Base-by-base conservation (phyloP, 2,797 vertebrate genomes). In the Chaenodraco wilsoni region DNA sequence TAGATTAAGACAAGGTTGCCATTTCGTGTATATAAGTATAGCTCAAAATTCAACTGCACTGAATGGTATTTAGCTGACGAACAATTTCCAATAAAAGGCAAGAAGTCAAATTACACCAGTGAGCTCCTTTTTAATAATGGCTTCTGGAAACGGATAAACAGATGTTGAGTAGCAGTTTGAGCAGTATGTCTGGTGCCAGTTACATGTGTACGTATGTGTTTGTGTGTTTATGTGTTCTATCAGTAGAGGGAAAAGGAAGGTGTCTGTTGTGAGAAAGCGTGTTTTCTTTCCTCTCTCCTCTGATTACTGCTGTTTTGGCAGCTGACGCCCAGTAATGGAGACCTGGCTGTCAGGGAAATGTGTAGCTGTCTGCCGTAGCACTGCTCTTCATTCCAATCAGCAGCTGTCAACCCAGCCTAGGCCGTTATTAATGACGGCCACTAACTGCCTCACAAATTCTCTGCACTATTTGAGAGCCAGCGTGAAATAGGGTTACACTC, bases 341-440 rank as follows among this genome's bases (percentile, higher is more conserved):
- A 87, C 90, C 60, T 91, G 92, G 88, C 94, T 93, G 93, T 93
- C 94, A 94, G 93, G 86, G 88, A 94, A 93, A 93, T 95, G 93
- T 92, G 93, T 92, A 92, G 93, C 93, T 91, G 88, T 94, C 93
- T 93, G 91, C 93, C 87, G 85, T 85, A 78, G 89, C 84, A 76
- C 88, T 84, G 88, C 90, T 93, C 93, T 94, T 87, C 91, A 88
- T 93, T 92, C 91, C 94, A 92, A 93, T 94, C 91, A 90, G 93
- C 90, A 93, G 92, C 92, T 91, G 90, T 93, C 94, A 94, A 90
- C 88, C 82, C 57, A 85, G 78, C 89, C 89, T 72, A 84, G 88
- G 85, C 60, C 70, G 72, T 95, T 95, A 94, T 95, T 95, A 95
- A 95, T 94, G 93, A 94, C 61, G 88, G 91, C 85, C 92, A 92